Conservation (phyloP, 2,888 invertebrate genomes). For the Branchipolynoe longqiensis region DNA sequence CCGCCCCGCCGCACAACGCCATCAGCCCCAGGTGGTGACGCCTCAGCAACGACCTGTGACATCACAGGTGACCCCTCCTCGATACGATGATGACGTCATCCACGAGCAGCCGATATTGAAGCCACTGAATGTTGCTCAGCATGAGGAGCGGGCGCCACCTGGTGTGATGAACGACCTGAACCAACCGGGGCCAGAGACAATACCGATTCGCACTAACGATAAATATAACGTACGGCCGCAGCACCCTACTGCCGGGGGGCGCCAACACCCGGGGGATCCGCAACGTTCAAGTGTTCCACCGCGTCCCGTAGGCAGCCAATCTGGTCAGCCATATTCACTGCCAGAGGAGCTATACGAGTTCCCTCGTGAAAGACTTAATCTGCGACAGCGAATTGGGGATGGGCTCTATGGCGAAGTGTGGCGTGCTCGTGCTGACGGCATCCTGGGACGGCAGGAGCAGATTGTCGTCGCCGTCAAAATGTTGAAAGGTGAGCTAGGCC, state of each 20-base stretch:
- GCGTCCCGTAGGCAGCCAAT: no score
- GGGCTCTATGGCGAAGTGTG: conserved; percentile 68
- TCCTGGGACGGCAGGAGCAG: conserved; percentile 62
- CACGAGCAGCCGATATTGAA: conserved; percentile 17
- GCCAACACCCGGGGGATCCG: neutral
- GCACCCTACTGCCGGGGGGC: neutral
- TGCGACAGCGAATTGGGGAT: conserved; percentile 65
- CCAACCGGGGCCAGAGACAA: conserved; percentile 31
- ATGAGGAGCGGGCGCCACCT: neutral
- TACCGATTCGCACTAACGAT: conserved; percentile 13
- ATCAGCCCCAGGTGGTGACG: conserved; percentile 2
- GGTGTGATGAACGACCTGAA: conserved; percentile 38
- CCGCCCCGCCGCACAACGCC: neutral
- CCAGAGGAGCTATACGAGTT: conserved; percentile 68
- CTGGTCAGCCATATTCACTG: conserved; percentile 55
- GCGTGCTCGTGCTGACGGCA: conserved; percentile 66
- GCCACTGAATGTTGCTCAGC: neutral
- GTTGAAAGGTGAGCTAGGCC: conserved; percentile 67
- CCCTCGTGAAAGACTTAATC: conserved; percentile 63
- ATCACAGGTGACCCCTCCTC: neutral
- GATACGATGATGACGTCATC: neutral
- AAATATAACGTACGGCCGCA: neutral
- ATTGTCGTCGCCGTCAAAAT: conserved; percentile 67
- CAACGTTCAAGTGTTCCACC: neutral
- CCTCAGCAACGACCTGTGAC: no score